A percentile compares a stretch with the other conserved stretches of the same genome.
Conservation (phyloP, 2,113 vertebrate genomes). For the Eolophus roseicapilla region DNA sequence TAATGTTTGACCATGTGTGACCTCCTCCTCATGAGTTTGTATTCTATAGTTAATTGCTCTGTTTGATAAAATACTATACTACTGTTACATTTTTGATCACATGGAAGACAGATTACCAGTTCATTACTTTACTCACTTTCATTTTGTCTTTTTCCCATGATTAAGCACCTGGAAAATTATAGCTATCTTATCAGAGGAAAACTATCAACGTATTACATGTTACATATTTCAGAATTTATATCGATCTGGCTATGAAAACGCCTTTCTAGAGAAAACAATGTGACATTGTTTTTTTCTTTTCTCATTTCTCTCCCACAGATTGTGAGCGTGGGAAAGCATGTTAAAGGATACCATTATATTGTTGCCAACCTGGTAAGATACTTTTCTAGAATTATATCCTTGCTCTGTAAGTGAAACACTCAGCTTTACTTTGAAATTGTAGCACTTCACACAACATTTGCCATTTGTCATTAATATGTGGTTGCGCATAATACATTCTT, state of each 20-base stretch:
- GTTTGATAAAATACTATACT: neutral
- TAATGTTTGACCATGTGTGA: neutral
- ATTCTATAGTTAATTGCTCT: neutral
- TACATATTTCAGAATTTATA: neutral
- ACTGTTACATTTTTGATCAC: neutral
- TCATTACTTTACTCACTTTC: neutral
- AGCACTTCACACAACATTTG: neutral
- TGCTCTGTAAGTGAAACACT: constrained; percentile 26
- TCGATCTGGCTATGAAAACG: neutral
- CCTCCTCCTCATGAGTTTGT: neutral
- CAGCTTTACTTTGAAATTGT: neutral
- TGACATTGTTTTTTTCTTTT: neutral
- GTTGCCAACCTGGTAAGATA: constrained; percentile 93
- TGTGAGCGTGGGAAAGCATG: constrained; percentile 94
- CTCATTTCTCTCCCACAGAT: constrained; percentile 76
- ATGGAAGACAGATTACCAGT: neutral
- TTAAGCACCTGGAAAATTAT: neutral
- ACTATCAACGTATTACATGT: neutral
- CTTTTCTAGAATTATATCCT: constrained; percentile 60
- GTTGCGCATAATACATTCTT: neutral
- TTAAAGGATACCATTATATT: constrained; percentile 97
- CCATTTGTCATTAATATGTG: neutral
- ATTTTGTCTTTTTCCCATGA: neutral
- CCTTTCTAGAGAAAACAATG: neutral
- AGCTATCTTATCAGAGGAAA: neutral